phyloP scores from a whole-genome alignment of 2,888 invertebrate species.

The Itoplectis maculator region DNA sequence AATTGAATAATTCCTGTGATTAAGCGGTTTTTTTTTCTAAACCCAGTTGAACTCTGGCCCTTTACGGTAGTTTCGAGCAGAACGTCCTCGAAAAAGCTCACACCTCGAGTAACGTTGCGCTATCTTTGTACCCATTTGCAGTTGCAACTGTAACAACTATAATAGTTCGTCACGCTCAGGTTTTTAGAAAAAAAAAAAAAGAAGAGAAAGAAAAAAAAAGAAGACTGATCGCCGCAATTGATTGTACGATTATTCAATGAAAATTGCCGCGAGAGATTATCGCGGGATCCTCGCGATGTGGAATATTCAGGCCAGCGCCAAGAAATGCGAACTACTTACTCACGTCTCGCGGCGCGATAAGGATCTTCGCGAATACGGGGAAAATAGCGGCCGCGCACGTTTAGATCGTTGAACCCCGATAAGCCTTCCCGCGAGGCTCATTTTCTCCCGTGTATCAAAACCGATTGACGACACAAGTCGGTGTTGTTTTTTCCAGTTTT shows the following conservation, averaged over 20 bases:
- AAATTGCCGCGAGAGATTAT: constrained; percentile 18
- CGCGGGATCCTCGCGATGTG: neutral
- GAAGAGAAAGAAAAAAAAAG: neutral
- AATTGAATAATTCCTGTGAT: constrained; percentile 20
- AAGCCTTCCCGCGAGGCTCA: neutral
- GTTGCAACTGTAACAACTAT: constrained; percentile 1
- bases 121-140: neutral
- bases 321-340: constrained; percentile 1
- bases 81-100: neutral
- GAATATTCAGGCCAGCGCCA: constrained; percentile 22
- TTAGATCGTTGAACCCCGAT: constrained; percentile 14
- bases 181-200: neutral
- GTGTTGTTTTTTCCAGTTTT: constrained; percentile 50
- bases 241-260: neutral
- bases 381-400: constrained; percentile 15
- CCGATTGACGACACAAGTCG: no score
- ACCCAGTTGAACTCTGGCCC: neutral
- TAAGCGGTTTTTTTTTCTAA: neutral
- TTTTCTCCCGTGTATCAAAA: neutral
- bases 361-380: neutral
- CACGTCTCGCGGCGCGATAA: constrained; percentile 19
- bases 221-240: neutral
- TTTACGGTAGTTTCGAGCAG: neutral
- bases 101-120: neutral
- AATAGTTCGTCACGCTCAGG: neutral